Base-by-base conservation (phyloP, 2,113 vertebrate genomes). In the Tachuris rubrigastra region DNA sequence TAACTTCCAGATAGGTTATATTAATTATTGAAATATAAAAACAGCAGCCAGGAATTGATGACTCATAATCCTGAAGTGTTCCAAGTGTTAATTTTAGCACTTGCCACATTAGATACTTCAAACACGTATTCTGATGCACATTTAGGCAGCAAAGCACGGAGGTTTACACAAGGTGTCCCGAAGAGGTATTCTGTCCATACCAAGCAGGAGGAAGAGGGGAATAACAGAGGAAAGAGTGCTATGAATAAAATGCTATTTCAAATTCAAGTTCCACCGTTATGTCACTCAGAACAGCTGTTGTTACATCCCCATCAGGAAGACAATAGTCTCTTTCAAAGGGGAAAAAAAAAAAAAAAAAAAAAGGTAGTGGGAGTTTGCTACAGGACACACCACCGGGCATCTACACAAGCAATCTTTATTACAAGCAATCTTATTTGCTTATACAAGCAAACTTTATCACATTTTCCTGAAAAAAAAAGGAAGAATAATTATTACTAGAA, bases 81-180 rank as follows among this genome's bases (percentile, higher is more conserved):
- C 47, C 23, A 82, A 79, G 67, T 31, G 82, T 83, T 97, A 95
- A 94, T 87, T 96, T 94, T 87, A 93, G 78, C 88, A 49, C 53
- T 83, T 69, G 92, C 59, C 68, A 93, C 63, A 59, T 76, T 14
- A 90, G 85, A 42, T 33, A 85, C 74, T 82, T 89, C 58, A 78
- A 78, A 75, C 78, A 85, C 1, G 0, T 77, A 68, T 49, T 73
- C 75, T 73, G 63, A 65, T 82, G 56, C 44, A 79, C 6, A 2
- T 65, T 89, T 37, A 94, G 42, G 33, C 58, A 83, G 22, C 23
- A 68, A 76, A 84, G n/a, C 18, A 42, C 2, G 6, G 18, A 65
- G 21, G 30, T 83, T 93, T 85, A 89, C 56, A 87, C 55, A 69
- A 18, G 8, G 31, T 35, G n/a, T 28, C 66, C 63, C 46, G 37